Percentiles rank a stretch among this genome's conserved stretches.
Evolutionary conservation across 2,113 vertebrate genomes (phyloP).

Genomic region (Lynx canadensis): DNA sequence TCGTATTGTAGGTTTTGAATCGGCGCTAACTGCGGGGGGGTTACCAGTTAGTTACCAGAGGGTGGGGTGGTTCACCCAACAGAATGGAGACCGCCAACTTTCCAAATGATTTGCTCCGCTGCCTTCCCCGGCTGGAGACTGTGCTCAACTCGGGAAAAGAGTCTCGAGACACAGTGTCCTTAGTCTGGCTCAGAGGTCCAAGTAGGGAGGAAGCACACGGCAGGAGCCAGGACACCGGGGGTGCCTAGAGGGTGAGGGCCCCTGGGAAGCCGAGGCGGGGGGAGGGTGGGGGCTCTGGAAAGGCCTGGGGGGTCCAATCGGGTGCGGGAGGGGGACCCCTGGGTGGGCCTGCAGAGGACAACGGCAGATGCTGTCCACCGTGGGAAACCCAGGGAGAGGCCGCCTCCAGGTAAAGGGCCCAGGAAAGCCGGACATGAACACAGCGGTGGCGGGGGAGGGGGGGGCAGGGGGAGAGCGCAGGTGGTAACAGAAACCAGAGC

Average conservation of each 20-base stretch:
- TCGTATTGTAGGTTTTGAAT: accelerated
- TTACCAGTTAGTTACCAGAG: too few relatives aligned
- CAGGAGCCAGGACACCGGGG: too few relatives aligned
- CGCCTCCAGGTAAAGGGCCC: not conserved
- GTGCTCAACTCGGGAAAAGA: accelerated
- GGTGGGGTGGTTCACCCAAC: accelerated
- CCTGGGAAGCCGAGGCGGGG: accelerated
- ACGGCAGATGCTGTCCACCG: accelerated
- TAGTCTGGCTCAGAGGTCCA: not conserved
- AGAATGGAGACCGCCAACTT: accelerated
- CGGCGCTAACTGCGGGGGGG: too few relatives aligned
- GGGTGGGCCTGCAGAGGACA: accelerated
- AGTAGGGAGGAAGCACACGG: accelerated
- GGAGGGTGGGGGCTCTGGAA: accelerated
- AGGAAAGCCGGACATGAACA: accelerated
- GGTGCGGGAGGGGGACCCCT: too few relatives aligned
- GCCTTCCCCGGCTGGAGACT: not conserved
- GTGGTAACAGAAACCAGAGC: too few relatives aligned
- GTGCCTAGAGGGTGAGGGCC: not conserved
- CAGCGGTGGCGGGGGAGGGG: accelerated
- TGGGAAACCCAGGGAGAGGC: not conserved
- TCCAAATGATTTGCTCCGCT: accelerated
- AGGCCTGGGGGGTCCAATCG: accelerated
- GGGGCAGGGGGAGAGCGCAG: accelerated
- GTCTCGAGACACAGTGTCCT: too few relatives aligned